Evolutionary conservation across 2,113 vertebrate genomes (phyloP).

Genomic region (Perca flavescens): DNA sequence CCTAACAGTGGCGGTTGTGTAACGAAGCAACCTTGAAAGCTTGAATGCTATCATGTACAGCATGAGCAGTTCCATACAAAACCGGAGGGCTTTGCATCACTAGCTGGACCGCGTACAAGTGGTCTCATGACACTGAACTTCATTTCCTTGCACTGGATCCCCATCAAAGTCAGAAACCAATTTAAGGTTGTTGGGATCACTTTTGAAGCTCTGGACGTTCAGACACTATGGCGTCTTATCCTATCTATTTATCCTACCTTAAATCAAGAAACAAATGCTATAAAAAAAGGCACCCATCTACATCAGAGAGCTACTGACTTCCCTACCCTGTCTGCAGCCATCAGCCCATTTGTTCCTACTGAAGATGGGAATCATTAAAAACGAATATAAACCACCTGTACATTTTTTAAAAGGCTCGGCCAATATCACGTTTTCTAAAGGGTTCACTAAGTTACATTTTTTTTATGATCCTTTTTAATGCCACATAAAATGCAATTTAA

Average conservation of each 20-base stretch:
- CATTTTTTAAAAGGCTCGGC: background rate
- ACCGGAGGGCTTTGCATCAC: background rate
- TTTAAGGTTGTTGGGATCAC: background rate
- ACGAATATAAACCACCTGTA: background rate
- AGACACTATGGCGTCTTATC: background rate
- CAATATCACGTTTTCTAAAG: no score
- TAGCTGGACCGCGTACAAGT: no score
- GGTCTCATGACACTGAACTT: background rate
- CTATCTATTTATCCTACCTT: background rate
- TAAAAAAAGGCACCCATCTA: no score
- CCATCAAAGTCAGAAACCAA: background rate
- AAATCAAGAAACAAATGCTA: background rate
- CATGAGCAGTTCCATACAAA: background rate
- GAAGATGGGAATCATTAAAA: slow-evolving; percentile 5
- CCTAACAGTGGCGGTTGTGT: background rate
- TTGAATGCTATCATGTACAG: background rate
- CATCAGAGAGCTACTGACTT: background rate
- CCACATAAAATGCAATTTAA: background rate
- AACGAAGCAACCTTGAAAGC: background rate
- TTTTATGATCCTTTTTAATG: no score
- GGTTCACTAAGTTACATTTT: no score
- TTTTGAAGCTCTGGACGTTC: background rate
- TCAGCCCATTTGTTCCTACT: background rate
- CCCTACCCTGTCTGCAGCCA: background rate
- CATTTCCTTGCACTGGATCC: background rate